phyloP scores from a whole-genome alignment of 2,113 vertebrate species.

The Pygoscelis adeliae region DNA sequence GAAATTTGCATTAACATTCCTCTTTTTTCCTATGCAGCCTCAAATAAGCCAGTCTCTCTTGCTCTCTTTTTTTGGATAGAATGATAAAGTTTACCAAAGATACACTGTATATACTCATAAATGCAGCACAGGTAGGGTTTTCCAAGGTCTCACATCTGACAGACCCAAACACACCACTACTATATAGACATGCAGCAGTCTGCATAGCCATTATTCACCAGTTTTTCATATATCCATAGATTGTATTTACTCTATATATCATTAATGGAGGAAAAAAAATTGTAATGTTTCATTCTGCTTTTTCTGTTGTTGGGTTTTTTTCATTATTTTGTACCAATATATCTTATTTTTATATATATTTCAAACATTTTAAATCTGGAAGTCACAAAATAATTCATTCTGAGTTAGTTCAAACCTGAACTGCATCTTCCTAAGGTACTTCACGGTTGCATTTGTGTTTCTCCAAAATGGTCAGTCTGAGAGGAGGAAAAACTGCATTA shows the following conservation, averaged over 20 bases:
- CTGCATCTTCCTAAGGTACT: background rate
- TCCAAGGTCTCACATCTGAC: background rate
- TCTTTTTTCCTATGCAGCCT: background rate
- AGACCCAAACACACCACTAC: background rate
- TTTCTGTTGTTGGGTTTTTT: background rate
- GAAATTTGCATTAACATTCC: background rate
- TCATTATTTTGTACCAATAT: background rate
- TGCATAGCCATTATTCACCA: background rate
- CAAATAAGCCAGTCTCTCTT: background rate
- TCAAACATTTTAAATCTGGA: background rate
- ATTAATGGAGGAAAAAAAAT: background rate
- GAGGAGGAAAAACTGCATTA: background rate
- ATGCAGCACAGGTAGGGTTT: background rate
- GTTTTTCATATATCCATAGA: background rate
- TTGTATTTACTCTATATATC: background rate
- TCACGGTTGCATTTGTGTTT: background rate
- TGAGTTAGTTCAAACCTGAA: background rate
- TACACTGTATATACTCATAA: background rate
- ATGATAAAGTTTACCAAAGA: background rate
- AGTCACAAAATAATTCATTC: background rate
- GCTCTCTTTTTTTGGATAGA: background rate
- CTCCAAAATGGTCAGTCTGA: background rate
- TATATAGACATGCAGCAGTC: background rate
- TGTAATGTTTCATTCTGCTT: fast-evolving
- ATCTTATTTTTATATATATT: background rate